Evolutionary conservation across 1,140 invertebrate genomes (phyloP).

Genomic region (Zophobas atratus): DNA sequence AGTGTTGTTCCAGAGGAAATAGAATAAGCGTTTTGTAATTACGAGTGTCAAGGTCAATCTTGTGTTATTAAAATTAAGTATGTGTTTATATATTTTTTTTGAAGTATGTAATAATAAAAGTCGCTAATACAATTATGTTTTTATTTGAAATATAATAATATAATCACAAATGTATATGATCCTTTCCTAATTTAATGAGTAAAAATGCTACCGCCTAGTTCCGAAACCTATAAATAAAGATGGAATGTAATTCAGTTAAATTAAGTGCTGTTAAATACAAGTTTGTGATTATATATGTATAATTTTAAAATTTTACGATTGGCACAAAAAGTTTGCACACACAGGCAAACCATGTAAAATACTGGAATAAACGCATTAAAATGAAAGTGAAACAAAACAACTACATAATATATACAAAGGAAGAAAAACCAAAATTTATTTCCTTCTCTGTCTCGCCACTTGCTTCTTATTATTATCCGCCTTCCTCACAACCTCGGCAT

Average conservation of each 20-base stretch:
- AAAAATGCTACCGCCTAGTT: conserved; percentile 49
- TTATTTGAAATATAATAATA: conserved; percentile 49
- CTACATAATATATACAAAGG: conserved; percentile 42
- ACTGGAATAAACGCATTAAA: conserved; percentile 29
- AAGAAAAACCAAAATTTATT: conserved; percentile 46
- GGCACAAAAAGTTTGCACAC: conserved; percentile 48
- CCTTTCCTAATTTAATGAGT: conserved; percentile 32
- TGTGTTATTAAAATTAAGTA: not conserved
- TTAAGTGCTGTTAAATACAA: conserved; percentile 31
- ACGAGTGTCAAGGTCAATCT: not conserved
- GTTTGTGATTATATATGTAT: conserved; percentile 38
- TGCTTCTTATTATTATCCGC: conserved; percentile 71
- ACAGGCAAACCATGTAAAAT: conserved; percentile 32
- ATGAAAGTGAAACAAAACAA: conserved; percentile 15
- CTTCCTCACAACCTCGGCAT: conserved; percentile 85
- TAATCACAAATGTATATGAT: conserved; percentile 50
- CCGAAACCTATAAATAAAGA: conserved; percentile 43
- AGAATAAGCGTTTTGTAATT: conserved; percentile 24
- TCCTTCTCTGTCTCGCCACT: conserved; percentile 56
- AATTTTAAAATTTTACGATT: conserved; percentile 45
- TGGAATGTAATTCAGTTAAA: conserved; percentile 44
- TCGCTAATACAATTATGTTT: conserved; percentile 17
- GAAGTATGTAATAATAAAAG: not conserved
- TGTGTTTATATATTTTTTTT: conserved; percentile 18
- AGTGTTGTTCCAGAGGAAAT: conserved; percentile 66